phyloP scores from a whole-genome alignment of 2,113 vertebrate genomes.

The Crotophaga sulcirostris region DNA sequence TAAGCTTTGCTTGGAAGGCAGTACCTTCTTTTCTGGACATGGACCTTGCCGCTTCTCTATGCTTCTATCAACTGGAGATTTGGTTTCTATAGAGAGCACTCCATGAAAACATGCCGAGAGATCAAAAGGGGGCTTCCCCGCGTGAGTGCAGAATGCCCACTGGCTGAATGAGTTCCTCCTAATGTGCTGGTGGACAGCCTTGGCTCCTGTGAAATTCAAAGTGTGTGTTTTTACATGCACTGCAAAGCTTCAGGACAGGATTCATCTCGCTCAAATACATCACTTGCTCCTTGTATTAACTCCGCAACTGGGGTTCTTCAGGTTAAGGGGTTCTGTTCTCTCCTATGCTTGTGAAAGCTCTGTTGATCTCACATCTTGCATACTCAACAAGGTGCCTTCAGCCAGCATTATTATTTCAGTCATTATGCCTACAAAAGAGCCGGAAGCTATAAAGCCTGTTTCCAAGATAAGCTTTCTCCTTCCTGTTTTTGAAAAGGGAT shows the following conservation, averaged over 20 bases:
- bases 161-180: neutral
- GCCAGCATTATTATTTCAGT: neutral
- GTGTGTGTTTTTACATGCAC: neutral
- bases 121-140: neutral
- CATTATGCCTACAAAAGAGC: neutral
- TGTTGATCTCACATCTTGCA: fast-evolving
- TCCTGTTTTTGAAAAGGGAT: constrained; percentile 20
- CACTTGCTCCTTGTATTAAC: fast-evolving
- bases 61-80: neutral
- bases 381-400: neutral
- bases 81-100: neutral
- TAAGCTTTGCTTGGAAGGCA: neutral
- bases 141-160: fast-evolving
- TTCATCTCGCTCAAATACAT: neutral
- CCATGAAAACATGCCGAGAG: neutral
- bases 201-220: neutral
- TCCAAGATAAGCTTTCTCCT: constrained; percentile 11
- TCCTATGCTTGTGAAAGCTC: neutral
- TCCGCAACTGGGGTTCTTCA: neutral
- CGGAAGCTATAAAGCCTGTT: neutral
- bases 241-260: neutral
- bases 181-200: neutral
- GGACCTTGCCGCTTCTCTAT: neutral
- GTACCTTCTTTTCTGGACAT: neutral
- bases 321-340: neutral